Conservation (phyloP, 2,888 invertebrate genomes). For the Euclidia mi region DNA sequence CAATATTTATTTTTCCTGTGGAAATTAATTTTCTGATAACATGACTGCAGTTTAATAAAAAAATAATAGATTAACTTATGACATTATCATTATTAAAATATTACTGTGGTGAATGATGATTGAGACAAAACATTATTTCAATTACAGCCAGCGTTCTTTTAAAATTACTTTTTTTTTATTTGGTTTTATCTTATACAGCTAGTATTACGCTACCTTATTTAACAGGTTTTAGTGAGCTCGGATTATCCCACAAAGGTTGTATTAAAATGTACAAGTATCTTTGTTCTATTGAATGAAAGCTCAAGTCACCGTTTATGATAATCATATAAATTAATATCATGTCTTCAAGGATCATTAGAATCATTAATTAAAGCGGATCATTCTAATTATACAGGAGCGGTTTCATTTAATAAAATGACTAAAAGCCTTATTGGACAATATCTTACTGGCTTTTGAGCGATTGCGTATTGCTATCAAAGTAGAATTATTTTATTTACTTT, state of each 20-base stretch:
- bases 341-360: constrained; percentile 23
- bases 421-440: neutral
- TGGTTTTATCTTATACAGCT: neutral
- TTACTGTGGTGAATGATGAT: too few species aligned
- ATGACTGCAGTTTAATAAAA: too few species aligned
- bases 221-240: constrained; percentile 2
- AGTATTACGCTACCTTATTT: neutral
- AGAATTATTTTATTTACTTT: too few species aligned
- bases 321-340: constrained; percentile 50
- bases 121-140: too few species aligned
- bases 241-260: constrained; percentile 17
- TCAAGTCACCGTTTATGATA: constrained; percentile 29
- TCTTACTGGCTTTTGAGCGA: neutral
- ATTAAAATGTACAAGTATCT: constrained; percentile 24
- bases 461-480: too few species aligned
- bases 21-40: too few species aligned
- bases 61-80: too few species aligned
- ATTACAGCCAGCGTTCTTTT: too few species aligned
- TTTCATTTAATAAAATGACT: neutral
- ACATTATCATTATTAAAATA: too few species aligned
- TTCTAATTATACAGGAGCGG: constrained; percentile 6
- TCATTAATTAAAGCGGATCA: constrained; percentile 28
- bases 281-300: constrained; percentile 15
- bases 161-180: too few species aligned
- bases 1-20: too few species aligned